Evolutionary conservation across 2,888 invertebrate genomes (phyloP).

Genomic region (Cataglyphis altisquamis): DNA sequence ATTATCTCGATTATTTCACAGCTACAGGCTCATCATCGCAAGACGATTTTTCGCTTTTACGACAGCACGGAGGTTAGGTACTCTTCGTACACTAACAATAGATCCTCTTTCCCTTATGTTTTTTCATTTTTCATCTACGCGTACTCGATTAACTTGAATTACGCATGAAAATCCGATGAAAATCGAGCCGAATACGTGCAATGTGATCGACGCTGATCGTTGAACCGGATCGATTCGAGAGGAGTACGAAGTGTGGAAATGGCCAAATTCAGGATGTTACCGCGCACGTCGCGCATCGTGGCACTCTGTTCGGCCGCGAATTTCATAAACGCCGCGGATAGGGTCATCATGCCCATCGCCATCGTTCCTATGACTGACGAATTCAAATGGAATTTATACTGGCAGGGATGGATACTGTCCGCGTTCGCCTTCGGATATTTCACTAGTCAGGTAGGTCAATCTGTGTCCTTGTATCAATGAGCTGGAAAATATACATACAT

Average conservation of each 20-base stretch:
- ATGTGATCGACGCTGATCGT: slow-evolving; percentile 58
- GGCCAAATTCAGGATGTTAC: slow-evolving; percentile 87
- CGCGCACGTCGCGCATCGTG: slow-evolving; percentile 88
- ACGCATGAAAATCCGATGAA: not conserved
- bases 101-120: not conserved
- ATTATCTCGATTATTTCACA: not conserved
- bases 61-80: slow-evolving; percentile 10
- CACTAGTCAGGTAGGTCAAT: slow-evolving; percentile 89
- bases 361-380: slow-evolving; percentile 92
- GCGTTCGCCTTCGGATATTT: slow-evolving; percentile 93
- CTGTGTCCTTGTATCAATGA: not conserved
- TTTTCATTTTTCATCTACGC: not conserved
- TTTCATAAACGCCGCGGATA: slow-evolving; percentile 92
- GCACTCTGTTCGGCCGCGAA: slow-evolving; percentile 91
- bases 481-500: too few relatives aligned
- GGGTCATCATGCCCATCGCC: slow-evolving; percentile 93
- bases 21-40: not conserved
- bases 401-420: slow-evolving; percentile 92
- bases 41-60: too few relatives aligned
- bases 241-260: slow-evolving; percentile 74
- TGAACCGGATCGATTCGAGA: not conserved
- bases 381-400: slow-evolving; percentile 90
- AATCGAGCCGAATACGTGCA: not conserved
- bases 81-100: not conserved
- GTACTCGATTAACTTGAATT: not conserved